These are phyloP conservation scores for Sebastes fasciatus DNA, from an alignment of 2,113 vertebrate species.

Conservation along the genomic window DNA sequence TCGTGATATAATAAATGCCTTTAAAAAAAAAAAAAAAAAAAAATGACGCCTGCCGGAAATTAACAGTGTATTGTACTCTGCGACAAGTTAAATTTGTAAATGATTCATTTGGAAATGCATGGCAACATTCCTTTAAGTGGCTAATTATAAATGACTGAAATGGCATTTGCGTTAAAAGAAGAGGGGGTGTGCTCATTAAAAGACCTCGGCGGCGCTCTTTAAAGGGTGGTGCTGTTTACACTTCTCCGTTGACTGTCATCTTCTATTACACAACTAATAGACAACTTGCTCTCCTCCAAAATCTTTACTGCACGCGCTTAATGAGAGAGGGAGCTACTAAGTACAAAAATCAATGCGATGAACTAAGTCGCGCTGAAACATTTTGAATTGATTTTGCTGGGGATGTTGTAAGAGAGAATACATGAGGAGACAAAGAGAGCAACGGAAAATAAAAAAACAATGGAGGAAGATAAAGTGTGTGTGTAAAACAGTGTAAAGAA, in stretches of 20 bases:
- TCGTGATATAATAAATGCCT: conserved; percentile 32
- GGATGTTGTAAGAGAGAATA: conserved; percentile 6
- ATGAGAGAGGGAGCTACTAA: neutral
- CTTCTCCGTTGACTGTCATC: conserved; percentile 47
- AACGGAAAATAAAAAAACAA: conserved; percentile 21
- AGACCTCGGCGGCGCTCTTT: conserved; percentile 23
- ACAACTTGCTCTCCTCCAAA: conserved; percentile 15
- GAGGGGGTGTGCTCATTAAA: conserved; percentile 52
- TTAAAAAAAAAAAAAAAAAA: conserved; percentile 13
- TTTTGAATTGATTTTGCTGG: conserved; percentile 20
- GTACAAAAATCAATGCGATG: conserved; percentile 42
- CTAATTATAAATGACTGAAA: conserved; percentile 75
- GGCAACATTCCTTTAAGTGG: conserved; percentile 52
- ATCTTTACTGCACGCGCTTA: conserved; percentile 13
- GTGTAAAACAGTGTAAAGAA: conserved; percentile 26
- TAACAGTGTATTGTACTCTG: conserved; percentile 56
- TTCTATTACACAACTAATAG: conserved; percentile 53
- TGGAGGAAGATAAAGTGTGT: conserved; percentile 14
- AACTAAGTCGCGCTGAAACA: conserved; percentile 19
- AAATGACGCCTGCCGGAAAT: conserved; percentile 43
- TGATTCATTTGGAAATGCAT: conserved; percentile 66
- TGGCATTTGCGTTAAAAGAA: conserved; percentile 49
- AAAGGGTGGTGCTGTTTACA: conserved; percentile 48
- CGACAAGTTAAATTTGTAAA: conserved; percentile 55
- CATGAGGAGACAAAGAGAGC: neutral